Percentiles rank a stretch among this genome's conserved stretches.
These are phyloP conservation scores for Paragorgia papillata DNA, from an alignment of 92 coral and sea anemone species.

Conservation along the genomic window DNA sequence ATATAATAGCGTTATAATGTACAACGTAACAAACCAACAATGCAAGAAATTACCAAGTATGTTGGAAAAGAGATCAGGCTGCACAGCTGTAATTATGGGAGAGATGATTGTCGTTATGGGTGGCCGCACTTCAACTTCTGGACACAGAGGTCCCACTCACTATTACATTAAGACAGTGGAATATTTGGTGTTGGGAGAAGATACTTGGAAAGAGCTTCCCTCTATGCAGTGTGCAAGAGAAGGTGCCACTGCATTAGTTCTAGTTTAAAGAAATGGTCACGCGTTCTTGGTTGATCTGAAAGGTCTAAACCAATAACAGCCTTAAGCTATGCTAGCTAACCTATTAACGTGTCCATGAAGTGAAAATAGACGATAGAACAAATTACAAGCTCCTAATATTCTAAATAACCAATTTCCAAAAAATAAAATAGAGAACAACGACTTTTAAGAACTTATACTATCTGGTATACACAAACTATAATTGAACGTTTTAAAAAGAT, in stretches of 20 bases:
- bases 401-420: no score
- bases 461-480: no score
- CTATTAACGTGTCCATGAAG: no score
- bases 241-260: conserved; percentile 9
- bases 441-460: no score
- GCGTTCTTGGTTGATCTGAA: neutral
- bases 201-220: conserved; percentile 5
- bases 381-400: no score
- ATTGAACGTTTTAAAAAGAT: no score
- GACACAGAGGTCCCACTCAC: no score
- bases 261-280: neutral
- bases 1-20: conserved; percentile 21
- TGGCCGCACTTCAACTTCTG: conserved; percentile 61
- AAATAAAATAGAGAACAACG: no score
- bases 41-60: conserved; percentile 74
- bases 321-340: no score
- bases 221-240: conserved; percentile 9
- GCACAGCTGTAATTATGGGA: conserved; percentile 72
- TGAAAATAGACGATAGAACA: no score
- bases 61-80: conserved; percentile 76
- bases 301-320: neutral
- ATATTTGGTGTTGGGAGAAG: neutral
- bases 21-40: conserved; percentile 73
- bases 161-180: conserved; percentile 5
- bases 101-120: conserved; percentile 75